Percentiles rank a stretch among this genome's conserved stretches.
Evolutionary conservation across 2,888 invertebrate genomes (phyloP).

Genomic region (Deroplatys truncata): DNA sequence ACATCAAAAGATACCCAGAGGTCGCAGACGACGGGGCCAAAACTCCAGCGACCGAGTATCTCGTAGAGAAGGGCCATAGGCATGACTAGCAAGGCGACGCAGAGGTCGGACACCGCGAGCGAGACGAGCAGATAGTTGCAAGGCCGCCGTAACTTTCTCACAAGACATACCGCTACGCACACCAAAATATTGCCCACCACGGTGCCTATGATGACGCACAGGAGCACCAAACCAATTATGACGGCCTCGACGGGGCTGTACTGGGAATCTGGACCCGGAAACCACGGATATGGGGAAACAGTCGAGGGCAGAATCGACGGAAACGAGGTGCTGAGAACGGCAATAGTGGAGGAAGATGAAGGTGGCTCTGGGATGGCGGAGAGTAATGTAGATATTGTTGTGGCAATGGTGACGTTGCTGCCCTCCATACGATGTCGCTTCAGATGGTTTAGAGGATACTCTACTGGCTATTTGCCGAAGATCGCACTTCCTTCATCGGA

Average conservation of each 20-base stretch:
- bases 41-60: slow-evolving; percentile 88
- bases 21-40: slow-evolving; percentile 87
- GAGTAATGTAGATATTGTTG: neutral
- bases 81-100: slow-evolving; percentile 95
- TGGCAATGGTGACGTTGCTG: slow-evolving; percentile 1
- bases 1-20: slow-evolving; percentile 98
- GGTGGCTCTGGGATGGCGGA: neutral
- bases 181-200: slow-evolving; percentile 88
- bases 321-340: neutral
- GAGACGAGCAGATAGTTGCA: slow-evolving; percentile 92
- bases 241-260: slow-evolving; percentile 53
- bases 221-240: slow-evolving; percentile 54
- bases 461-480: neutral
- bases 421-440: slow-evolving; percentile 2
- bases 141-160: slow-evolving; percentile 82
- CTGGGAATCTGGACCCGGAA: slow-evolving; percentile 44
- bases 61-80: slow-evolving; percentile 94
- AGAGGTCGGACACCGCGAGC: slow-evolving; percentile 92
- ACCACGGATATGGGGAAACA: slow-evolving; percentile 30
- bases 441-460: neutral
- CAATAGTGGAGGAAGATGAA: neutral
- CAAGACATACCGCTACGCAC: slow-evolving; percentile 92
- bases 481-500: neutral
- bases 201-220: slow-evolving; percentile 67
- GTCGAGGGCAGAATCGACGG: neutral